Evolutionary conservation across 2,888 invertebrate species (phyloP), one percentile per base, ranked within the genome.

Genomic region (Herminia tarsipennalis): DNA sequence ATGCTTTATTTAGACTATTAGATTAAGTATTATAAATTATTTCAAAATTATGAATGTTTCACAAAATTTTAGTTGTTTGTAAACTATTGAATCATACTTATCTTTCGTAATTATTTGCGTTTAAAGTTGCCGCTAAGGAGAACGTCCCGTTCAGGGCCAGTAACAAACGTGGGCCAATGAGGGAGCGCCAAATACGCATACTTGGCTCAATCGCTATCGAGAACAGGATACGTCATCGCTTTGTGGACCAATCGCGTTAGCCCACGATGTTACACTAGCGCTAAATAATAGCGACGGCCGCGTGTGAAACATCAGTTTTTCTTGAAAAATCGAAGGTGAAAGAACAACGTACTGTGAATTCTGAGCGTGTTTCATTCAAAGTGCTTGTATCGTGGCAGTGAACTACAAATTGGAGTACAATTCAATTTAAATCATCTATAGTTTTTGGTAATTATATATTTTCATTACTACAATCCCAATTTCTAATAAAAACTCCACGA

Each of bases 111-210:
- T 3, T 17, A 22, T 29, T 29, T 30, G 3, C 16, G 29, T 75
- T 88, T 66, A 73, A 86, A 86, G 64, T 76, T 76, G 56, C 76
- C 88, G 87, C 82, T 75, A 70, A 60, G 66, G 57, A 39, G 24
- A 43, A 59, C 53, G 58, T 46, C 58, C 56, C 47, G 58, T 65
- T 70, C 64, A 64, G 62, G 47, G 72, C 84, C 82, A 86, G 77
- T 81, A 73, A 83, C 60, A 76, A 86, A 94, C 94, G 94, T 95
- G 94, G 93, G 93, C 95, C 95, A 94, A 95, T 94, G 56, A 68
- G 32, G 65, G 61, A 18, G 29, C 75, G 93, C 92, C 94, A 94
- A 93, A 93, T 93, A 88, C 81, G 67, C 82, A 65, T 20, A 74
- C 67, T 59, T 73, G 76, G 76, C 59, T 93, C 92, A 93, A 93